Evolutionary conservation across 2,797 vertebrate species (phyloP).

Genomic region (Semotilus atromaculatus): DNA sequence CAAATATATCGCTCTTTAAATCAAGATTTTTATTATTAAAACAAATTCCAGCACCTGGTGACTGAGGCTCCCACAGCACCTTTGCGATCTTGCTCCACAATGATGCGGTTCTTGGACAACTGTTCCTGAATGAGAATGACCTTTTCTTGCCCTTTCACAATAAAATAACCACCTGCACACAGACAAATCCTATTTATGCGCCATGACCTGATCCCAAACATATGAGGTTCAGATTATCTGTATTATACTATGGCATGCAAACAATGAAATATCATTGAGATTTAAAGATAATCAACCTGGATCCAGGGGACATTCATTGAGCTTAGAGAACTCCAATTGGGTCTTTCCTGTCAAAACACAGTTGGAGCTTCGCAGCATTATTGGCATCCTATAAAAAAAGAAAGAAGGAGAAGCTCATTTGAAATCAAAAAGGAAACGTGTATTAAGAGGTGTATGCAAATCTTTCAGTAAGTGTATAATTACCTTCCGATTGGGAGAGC

Average conservation of each 20-base stretch:
- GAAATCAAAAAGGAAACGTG: not conserved
- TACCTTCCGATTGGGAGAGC: constrained; percentile 95
- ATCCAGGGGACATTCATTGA: constrained; percentile 96
- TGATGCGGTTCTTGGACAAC: constrained; percentile 98
- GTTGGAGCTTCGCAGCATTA: constrained; percentile 97
- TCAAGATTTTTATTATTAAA: not conserved
- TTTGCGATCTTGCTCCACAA: constrained; percentile 97
- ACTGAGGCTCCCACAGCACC: constrained; percentile 96
- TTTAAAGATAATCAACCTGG: constrained; percentile 81
- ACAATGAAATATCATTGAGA: not conserved
- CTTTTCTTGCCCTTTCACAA: constrained; percentile 98
- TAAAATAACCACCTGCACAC: constrained; percentile 94
- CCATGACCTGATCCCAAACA: not conserved
- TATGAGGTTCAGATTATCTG: constrained; percentile 8
- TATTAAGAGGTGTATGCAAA: not conserved
- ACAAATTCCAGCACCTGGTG: constrained; percentile 84
- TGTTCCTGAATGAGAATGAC: constrained; percentile 99
- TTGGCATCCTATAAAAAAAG: constrained; percentile 88
- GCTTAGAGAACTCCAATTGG: constrained; percentile 92
- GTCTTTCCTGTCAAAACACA: constrained; percentile 97
- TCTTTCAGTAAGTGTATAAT: not conserved
- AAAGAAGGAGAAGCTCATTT: constrained; percentile 19
- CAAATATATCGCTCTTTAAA: not conserved
- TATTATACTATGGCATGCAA: not conserved
- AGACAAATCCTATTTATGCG: not conserved